Base-by-base conservation (phyloP, 2,113 vertebrate species). In the Uropsilus gracilis region DNA sequence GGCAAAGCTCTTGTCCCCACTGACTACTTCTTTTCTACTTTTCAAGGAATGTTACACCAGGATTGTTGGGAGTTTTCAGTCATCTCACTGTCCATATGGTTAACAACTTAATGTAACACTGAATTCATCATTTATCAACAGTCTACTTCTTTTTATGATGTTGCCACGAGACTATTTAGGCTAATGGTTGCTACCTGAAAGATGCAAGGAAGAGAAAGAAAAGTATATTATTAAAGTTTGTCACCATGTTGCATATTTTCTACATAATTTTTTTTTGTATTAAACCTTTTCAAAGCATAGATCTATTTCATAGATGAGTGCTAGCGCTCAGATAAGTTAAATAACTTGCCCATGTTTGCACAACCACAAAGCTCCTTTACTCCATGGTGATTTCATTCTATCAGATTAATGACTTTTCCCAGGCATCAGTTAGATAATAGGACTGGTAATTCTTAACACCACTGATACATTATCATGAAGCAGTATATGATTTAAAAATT, bases 261-360 rank as follows among this genome's bases (percentile, higher is more conserved):
- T 32, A 95, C 10, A 32, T 48, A 39, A 50, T 66, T 5, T 88
- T 5, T 88, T 89, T 94, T 95, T 83, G 71, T 80, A 92, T 96
- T 94, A 46, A 90, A 93, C 26, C 53, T 7, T 55, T 71, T 95
- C 71, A 89, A 96, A 92, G 63, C 55, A 30, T 12, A 69, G 59
- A 66, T 64, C 59, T 66, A 37, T 91, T 89, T 89, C 48, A 30
- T 22, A 95, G 77, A 84, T 34, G 61, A 61, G 91, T 82, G 34
- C 30, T 83, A 89, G 91, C 46, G 57, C 17, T 86, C 42, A 78
- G 53, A 30, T 82, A 63, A 46, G 13, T 86, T 46, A 94, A 89
- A 30, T 48, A 72, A 46, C 5, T 42, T 84, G n/a, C 46, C 61
- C 44, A 86, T 50, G 17, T 82, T 91, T 37, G 90, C 71, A 32